phyloP scores from a whole-genome alignment of 1,140 invertebrate genomes.

The Conopomorpha cramerella region DNA sequence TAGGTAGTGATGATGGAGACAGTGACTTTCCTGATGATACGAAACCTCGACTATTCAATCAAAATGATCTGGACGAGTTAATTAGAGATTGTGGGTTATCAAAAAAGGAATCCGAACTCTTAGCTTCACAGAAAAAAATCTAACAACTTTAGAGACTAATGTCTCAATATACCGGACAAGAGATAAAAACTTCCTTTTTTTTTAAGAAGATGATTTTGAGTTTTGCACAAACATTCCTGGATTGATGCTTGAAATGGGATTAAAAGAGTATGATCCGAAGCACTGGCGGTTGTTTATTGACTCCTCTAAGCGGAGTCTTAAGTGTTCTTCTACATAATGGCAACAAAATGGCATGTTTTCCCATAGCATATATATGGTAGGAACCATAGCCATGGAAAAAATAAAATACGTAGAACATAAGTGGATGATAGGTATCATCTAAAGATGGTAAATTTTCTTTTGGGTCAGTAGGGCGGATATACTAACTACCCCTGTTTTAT shows the following conservation, averaged over 20 bases:
- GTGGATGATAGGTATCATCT: background rate
- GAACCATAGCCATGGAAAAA: too few species aligned
- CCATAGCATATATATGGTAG: too few species aligned
- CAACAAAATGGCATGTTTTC: background rate
- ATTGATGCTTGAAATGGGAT: background rate
- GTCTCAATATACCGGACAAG: too few species aligned
- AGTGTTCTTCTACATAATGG: background rate
- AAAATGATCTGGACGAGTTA: too few species aligned
- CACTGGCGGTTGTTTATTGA: background rate
- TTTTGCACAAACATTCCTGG: background rate
- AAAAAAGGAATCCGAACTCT: too few species aligned
- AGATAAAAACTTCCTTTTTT: background rate
- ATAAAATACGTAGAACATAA: background rate
- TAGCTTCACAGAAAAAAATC: too few species aligned
- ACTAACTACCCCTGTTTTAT: slow-evolving; percentile 1
- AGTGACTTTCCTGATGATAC: too few species aligned
- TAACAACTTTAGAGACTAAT: too few species aligned
- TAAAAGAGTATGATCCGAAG: background rate
- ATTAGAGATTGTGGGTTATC: too few species aligned
- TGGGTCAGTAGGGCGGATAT: background rate
- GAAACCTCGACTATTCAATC: too few species aligned
- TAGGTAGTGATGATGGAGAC: too few species aligned
- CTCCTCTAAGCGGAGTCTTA: background rate
- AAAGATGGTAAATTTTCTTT: slow-evolving; percentile 1
- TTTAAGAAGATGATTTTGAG: background rate